phyloP scores from a whole-genome alignment of 2,797 vertebrate genomes.

The Epinephelus awoara region DNA sequence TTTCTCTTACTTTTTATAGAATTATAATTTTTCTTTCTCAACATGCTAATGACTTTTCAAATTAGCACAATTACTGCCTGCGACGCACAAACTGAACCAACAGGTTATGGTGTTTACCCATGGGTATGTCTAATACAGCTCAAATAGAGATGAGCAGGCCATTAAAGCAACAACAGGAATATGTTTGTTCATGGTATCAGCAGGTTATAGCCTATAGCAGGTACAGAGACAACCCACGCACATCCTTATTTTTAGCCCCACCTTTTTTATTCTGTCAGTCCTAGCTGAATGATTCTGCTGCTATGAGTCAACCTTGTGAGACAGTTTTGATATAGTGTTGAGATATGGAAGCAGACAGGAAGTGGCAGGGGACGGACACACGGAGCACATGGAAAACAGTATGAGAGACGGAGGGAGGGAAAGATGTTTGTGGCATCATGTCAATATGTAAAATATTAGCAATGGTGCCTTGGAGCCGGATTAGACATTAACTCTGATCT shows the following conservation, averaged over 20 bases:
- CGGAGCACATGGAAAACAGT: constrained; percentile 8
- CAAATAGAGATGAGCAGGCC: neutral
- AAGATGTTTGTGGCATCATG: constrained; percentile 26
- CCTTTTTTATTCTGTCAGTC: neutral
- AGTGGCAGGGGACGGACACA: constrained; percentile 14
- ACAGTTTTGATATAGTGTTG: constrained; percentile 1
- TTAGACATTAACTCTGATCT: constrained; percentile 53
- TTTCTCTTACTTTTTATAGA: neutral
- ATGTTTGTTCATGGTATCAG: neutral
- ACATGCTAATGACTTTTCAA: neutral
- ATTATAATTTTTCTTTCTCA: neutral
- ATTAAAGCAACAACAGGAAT: neutral
- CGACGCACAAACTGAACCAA: neutral
- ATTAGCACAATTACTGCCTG: neutral
- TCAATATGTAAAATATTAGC: constrained; percentile 44
- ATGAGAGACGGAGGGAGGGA: constrained; percentile 11
- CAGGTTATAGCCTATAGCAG: constrained; percentile 3
- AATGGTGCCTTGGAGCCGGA: constrained; percentile 37
- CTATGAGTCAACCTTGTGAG: constrained; percentile 32
- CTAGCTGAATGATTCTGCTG: constrained; percentile 6
- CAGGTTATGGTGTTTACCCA: neutral
- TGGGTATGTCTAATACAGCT: neutral
- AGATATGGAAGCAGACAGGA: constrained; percentile 22
- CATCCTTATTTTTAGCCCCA: constrained; percentile 22
- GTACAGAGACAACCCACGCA: neutral